These are phyloP conservation scores for Caenorhabditis uteleia DNA, from an alignment of 2,888 invertebrate species.

Conservation along the genomic window DNA sequence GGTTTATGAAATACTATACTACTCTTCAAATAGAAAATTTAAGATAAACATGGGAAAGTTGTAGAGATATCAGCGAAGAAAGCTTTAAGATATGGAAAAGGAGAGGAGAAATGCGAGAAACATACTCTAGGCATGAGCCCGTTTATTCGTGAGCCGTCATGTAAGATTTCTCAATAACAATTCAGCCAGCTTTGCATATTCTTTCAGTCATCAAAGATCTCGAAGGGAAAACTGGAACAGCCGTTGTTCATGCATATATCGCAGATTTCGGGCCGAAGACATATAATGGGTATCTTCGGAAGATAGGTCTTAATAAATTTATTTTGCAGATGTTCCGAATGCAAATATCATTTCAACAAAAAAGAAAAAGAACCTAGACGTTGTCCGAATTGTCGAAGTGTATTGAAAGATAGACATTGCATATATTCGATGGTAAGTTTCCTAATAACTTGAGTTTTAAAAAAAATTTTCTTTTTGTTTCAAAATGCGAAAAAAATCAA, in stretches of 20 bases:
- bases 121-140: too few species aligned
- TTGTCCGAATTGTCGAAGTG: constrained; percentile 1
- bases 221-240: not conserved
- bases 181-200: too few species aligned
- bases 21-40: too few species aligned
- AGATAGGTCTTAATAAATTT: not conserved
- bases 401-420: not conserved
- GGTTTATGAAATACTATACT: too few species aligned
- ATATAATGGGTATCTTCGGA: constrained; percentile 1
- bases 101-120: too few species aligned
- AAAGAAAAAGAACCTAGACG: not conserved
- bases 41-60: too few species aligned
- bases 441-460: not conserved
- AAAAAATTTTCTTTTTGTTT: not conserved
- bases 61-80: too few species aligned
- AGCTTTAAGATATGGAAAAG: too few species aligned
- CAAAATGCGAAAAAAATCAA: not conserved
- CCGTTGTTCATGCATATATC: constrained; percentile 1
- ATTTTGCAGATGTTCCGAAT: constrained; percentile 2
- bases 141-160: too few species aligned
- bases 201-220: constrained; percentile 3
- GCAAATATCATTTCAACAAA: constrained; percentile 2
- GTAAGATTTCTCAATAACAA: too few species aligned
- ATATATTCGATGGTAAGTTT: constrained; percentile 5
- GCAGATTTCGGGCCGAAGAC: constrained; percentile 6